Percentiles rank a stretch among this genome's conserved stretches.
These are phyloP conservation scores for Pocillopora grandis DNA, from an alignment of 92 coral and sea anemone genomes.

Conservation along the genomic window DNA sequence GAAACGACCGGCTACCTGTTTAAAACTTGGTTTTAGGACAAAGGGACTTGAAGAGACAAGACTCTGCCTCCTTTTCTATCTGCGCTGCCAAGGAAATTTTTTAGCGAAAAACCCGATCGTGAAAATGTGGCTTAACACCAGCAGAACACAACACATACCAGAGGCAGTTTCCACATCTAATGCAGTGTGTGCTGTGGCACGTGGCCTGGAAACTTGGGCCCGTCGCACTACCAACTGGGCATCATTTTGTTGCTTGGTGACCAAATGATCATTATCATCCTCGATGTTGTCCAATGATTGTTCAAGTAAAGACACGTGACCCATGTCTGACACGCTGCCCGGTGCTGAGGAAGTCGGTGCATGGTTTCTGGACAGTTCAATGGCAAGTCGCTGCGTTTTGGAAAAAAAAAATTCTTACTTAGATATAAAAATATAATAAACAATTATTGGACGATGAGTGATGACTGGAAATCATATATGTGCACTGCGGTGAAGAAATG, in stretches of 20 bases:
- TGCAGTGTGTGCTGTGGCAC: constrained; percentile 78
- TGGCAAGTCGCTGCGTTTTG: constrained; percentile 84
- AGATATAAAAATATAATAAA: background rate
- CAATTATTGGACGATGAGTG: too few relatives aligned
- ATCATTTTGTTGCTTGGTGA: constrained; percentile 63
- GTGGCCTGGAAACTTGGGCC: constrained; percentile 38
- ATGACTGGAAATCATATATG: too few relatives aligned
- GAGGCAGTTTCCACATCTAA: constrained; percentile 92
- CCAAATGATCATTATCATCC: constrained; percentile 71
- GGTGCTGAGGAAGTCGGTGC: constrained; percentile 54
- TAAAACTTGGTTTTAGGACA: too few relatives aligned
- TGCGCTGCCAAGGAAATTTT: too few relatives aligned
- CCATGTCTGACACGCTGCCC: constrained; percentile 67
- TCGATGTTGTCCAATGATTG: constrained; percentile 89
- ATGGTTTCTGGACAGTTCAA: constrained; percentile 90
- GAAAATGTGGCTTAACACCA: background rate
- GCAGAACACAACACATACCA: constrained; percentile 38
- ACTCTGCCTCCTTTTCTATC: background rate
- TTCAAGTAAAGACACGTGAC: constrained; percentile 90
- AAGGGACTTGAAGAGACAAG: background rate
- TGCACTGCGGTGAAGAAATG: too few relatives aligned
- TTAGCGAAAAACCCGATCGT: background rate
- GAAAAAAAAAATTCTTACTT: background rate
- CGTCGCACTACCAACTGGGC: constrained; percentile 49
- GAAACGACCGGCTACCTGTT: too few relatives aligned